Conservation (phyloP, 2,113 vertebrate species). For the Micronycteris hirsuta region DNA sequence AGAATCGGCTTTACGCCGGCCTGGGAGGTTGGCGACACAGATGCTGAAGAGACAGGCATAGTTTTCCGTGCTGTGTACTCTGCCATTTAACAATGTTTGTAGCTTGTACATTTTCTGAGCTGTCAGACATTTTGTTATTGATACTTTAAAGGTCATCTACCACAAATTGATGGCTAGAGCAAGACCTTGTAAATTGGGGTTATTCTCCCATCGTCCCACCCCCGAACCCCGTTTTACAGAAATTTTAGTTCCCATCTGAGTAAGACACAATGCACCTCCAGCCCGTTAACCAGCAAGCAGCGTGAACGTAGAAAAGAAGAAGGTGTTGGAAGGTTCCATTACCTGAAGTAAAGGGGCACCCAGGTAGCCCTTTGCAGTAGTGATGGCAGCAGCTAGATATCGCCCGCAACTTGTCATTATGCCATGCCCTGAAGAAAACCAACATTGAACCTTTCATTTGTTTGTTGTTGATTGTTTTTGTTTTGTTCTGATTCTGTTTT, state of each 20-base stretch:
- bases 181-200: constrained; percentile 78
- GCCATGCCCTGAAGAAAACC: constrained; percentile 73
- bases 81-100: constrained; percentile 80
- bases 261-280: constrained; percentile 65
- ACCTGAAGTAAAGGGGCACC: constrained; percentile 61
- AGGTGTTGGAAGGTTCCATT: constrained; percentile 69
- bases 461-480: constrained; percentile 60
- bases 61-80: constrained; percentile 79
- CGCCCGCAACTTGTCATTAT: constrained; percentile 71
- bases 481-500: constrained; percentile 68
- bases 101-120: constrained; percentile 83
- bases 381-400: constrained; percentile 70
- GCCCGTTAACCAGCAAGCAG: constrained; percentile 75
- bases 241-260: constrained; percentile 66
- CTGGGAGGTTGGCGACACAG: constrained; percentile 73
- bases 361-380: constrained; percentile 78
- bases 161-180: constrained; percentile 70
- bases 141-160: constrained; percentile 74
- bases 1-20: constrained; percentile 75
- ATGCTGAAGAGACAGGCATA: constrained; percentile 80
- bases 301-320: constrained; percentile 70
- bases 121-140: constrained; percentile 78
- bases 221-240: constrained; percentile 31
- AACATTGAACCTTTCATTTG: constrained; percentile 76
- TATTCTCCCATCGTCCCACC: constrained; percentile 59